Evolutionary conservation across 2,113 vertebrate species (phyloP).

Genomic region (Gracilinanus agilis): DNA sequence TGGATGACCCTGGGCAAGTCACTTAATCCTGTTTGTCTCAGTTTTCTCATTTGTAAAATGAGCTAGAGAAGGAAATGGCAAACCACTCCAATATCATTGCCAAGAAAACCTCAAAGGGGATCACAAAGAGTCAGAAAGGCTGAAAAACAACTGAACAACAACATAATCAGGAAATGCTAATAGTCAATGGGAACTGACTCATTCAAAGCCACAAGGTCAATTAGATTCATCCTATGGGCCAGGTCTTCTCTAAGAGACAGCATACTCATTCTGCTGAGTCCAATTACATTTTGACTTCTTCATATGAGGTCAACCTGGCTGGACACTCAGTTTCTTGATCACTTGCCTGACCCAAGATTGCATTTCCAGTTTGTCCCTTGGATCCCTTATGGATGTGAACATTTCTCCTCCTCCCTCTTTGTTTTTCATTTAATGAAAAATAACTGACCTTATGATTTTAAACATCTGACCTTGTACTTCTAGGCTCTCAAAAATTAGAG

Average conservation of each 20-base stretch:
- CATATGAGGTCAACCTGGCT: background rate
- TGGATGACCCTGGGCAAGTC: too few relatives aligned
- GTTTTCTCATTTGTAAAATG: too few relatives aligned
- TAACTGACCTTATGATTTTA: background rate
- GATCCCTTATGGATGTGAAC: background rate
- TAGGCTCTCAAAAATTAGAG: background rate
- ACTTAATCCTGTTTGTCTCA: too few relatives aligned
- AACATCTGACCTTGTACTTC: background rate
- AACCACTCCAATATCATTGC: too few relatives aligned
- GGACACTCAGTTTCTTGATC: background rate
- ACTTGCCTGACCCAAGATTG: background rate
- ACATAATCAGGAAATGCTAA: background rate
- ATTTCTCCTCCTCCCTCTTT: background rate
- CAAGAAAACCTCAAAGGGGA: too few relatives aligned
- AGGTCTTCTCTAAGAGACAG: background rate
- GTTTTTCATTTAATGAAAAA: background rate
- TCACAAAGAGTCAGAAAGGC: too few relatives aligned
- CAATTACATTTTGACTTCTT: background rate
- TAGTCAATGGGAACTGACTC: background rate
- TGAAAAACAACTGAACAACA: too few relatives aligned
- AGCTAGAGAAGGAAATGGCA: too few relatives aligned
- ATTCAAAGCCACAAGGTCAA: background rate
- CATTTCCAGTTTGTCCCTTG: background rate
- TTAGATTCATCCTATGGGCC: background rate
- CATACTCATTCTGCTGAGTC: background rate